Evolutionary conservation across 2,797 vertebrate genomes (phyloP), one percentile per base, ranked within the genome.

Genomic region (Pseudochaenichthys georgianus): DNA sequence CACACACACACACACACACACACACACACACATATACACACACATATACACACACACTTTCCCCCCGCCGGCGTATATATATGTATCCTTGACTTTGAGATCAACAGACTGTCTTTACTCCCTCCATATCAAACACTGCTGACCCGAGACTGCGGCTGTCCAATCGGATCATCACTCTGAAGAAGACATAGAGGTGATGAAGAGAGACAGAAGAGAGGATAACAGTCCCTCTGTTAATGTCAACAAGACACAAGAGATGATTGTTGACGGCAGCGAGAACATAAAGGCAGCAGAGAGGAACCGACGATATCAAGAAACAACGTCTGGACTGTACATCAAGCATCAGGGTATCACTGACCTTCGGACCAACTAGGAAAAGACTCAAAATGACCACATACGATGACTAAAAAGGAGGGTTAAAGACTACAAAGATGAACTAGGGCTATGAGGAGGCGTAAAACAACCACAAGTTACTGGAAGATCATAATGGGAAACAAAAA

Each of bases 51-150:
- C 23, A 31, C 73, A 59, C 73, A 17, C 69, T 45, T 71, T 64
- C 63, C 73, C 73, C 6, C 12, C 0, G 68, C n/a, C 6, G 13
- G 21, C 52, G 23, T 52, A 13, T 45, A 1, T 47, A 21, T 43
- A 76, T 7, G 55, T 82, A 75, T 83, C 81, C 91, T 87, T 83
- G 91, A 88, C 88, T 87, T 77, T 83, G 73, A 82, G 78, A 79
- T 87, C 87, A 87, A 54, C 67, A 53, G 83, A 76, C 75, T 54
- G 74, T 51, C 63, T 1, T 31, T n/a, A 2, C 72, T 77, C 50
- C 19, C 65, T 52, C 69, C 58, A 55, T 61, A 75, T 77, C 75
- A 68, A 75, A 75, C 74, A 19, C 55, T 0, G 31, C 69, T 79
- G 83, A 91, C 87, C 91, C 55, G 0, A 28, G 74, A 65, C 73